Base-by-base conservation (phyloP, 2,113 vertebrate genomes). In the Embiotoca jacksoni region DNA sequence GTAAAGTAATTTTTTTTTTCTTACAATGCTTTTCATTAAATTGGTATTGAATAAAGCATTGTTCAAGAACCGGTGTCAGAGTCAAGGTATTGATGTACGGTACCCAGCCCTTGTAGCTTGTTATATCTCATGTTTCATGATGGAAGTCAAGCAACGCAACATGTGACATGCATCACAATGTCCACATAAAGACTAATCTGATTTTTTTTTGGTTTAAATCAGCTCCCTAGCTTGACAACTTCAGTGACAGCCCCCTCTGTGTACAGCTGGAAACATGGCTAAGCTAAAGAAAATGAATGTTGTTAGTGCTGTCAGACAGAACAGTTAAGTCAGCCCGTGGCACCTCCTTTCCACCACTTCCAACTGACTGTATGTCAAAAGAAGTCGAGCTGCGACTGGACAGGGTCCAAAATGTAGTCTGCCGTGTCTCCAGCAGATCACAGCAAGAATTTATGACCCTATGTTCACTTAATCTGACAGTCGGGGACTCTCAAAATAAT, bases 331-430 rank as follows among this genome's bases (percentile, higher is more conserved):
- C 56, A 16, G 16, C 33, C 6, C 11, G 36, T 39, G 8, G 4
- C 59, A 61, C 35, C 32, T 69, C 30, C 5, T 49, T 71, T 59
- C 33, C 57, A 37, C 57, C 37, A 6, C 35, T 59, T 16, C 35
- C 10, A 32, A 7, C 6, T 50, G 14, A 14, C 13, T 62, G 13
- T 10, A 37, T 7, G 41, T 47, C 30, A 47, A 63, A 47, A 49
- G 6, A 47, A 5, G 5, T 8, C 41, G 47, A 15, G 53, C 52
- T 31, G 14, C 41, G 15, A 56, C 16, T 46, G 0, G 23, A 46
- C 14, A 31, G 50, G 52, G 3, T 56, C 36, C 49, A 52, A 23
- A n/a, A 52, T 52, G 49, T 52, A 7, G 16, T 52, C 49, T 23
- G n/a, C 15, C 30, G 32, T 54, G 23, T 41, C 47, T 53, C 15